phyloP scores from a whole-genome alignment of 2,888 invertebrate species.

The Anthophora plumipes region DNA sequence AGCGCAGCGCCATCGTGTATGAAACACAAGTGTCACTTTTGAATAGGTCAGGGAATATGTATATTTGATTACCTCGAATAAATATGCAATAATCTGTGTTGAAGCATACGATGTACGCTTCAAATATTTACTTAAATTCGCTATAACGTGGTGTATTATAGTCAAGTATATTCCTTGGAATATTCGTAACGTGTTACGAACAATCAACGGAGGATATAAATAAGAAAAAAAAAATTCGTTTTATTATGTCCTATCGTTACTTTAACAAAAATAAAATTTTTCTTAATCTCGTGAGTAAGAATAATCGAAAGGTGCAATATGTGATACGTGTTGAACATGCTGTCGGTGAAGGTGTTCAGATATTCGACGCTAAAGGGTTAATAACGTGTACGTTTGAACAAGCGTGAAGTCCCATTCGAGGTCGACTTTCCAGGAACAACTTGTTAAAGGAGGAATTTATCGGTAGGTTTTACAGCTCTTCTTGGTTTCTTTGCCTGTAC shows the following conservation, averaged over 20 bases:
- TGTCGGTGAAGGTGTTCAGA: background rate
- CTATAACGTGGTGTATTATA: background rate
- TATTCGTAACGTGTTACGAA: background rate
- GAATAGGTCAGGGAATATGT: background rate
- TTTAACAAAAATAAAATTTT: background rate
- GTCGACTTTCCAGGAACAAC: constrained; percentile 35
- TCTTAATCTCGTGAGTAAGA: background rate
- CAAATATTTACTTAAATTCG: background rate
- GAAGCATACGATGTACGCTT: background rate
- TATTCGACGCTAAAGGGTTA: constrained; percentile 21
- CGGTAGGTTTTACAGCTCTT: constrained; percentile 47
- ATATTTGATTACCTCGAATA: background rate
- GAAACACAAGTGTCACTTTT: background rate
- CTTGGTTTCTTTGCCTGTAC: constrained; percentile 35
- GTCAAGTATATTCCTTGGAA: background rate
- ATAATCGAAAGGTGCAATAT: background rate
- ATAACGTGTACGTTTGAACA: constrained; percentile 16
- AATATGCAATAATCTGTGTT: background rate
- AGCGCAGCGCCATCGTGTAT: background rate
- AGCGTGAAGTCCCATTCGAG: constrained; percentile 21
- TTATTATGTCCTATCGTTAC: too few species aligned
- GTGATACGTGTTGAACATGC: background rate
- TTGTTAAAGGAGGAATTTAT: constrained; percentile 42
- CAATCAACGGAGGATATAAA: too few species aligned
- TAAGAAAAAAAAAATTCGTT: background rate